phyloP scores from a whole-genome alignment of 2,797 vertebrate genomes.

The Dipus sagitta region DNA sequence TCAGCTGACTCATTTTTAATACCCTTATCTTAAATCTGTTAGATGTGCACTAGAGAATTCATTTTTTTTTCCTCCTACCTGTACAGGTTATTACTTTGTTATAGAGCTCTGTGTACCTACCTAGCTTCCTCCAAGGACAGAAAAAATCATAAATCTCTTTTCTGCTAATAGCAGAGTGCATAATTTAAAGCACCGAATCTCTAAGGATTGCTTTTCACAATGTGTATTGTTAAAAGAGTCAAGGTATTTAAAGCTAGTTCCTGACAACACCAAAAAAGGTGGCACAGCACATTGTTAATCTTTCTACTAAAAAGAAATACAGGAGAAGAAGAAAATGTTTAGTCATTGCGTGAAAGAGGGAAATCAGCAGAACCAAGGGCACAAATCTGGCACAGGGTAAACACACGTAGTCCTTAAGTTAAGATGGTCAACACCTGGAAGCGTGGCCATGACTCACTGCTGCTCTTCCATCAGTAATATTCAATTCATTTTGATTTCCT shows the following conservation, averaged over 20 bases:
- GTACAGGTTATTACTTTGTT: neutral
- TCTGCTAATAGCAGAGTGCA: slow-evolving; percentile 33
- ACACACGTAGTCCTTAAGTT: neutral
- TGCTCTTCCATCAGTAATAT: neutral
- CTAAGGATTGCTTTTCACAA: neutral
- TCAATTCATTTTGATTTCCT: neutral
- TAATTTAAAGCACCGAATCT: slow-evolving; percentile 5
- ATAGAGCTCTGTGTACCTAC: neutral
- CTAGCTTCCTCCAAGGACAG: neutral
- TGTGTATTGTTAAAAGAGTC: slow-evolving; percentile 35
- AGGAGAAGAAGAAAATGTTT: neutral
- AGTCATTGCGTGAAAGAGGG: neutral
- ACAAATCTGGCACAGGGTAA: neutral
- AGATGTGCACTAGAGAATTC: neutral
- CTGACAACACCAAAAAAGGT: neutral
- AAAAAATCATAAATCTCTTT: neutral
- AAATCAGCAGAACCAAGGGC: neutral
- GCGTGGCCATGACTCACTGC: neutral
- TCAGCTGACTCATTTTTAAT: neutral
- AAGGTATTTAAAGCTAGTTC: slow-evolving; percentile 1
- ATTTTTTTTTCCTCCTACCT: neutral
- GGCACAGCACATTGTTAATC: neutral
- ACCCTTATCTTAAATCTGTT: neutral
- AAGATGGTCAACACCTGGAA: neutral
- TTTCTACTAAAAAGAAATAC: neutral